Evolutionary conservation across 2,888 invertebrate genomes (phyloP), one percentile per base, ranked within the genome.

Genomic region (Sarcophaga subvicina): DNA sequence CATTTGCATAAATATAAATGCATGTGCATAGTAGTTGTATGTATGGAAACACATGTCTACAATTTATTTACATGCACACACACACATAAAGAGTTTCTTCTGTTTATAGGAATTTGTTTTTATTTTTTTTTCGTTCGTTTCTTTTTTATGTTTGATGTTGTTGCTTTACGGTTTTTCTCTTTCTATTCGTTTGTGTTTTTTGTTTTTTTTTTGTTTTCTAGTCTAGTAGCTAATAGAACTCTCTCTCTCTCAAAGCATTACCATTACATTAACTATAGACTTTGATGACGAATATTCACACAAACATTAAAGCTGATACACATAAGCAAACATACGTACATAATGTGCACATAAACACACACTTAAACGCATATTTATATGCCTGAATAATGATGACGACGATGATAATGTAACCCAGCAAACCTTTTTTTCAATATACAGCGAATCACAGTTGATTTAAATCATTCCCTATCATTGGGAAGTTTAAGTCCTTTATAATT

Each of bases 201-300:
- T 84, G 20, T 59, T 70, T 49, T 69, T 81, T 64, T 80, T 80
- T 49, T 83, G 59, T 80, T 83, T 87, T 80, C 80, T 83, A 80
- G 86, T 86, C 86, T 86, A 80, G 86, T 78, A 86, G 80, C 86
- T 86, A 83, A 83, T 86, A 83, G 86, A 83, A 86, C 83, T 83
- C 83, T 80, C 64, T 83, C 86, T 83, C 83, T 80, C 64, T 83
- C 86, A 86, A 86, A 86, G 83, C 80, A 80, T 83, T 77, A 80
- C 59, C 80, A 77, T 86, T 86, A 80, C 83, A 83, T 83, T 80
- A 83, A 79, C 54, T 79, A 83, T 73, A 83, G 69, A 77, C 80
- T 86, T 80, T 86, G 73, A 80, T 70, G 69, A 73, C 20, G 22
- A 5, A 70, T 27, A 64, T 45, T 47, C 25, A 70, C 54, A 66